Evolutionary conservation across 2,888 invertebrate genomes (phyloP).

Genomic region (Eristalinus aeneus): DNA sequence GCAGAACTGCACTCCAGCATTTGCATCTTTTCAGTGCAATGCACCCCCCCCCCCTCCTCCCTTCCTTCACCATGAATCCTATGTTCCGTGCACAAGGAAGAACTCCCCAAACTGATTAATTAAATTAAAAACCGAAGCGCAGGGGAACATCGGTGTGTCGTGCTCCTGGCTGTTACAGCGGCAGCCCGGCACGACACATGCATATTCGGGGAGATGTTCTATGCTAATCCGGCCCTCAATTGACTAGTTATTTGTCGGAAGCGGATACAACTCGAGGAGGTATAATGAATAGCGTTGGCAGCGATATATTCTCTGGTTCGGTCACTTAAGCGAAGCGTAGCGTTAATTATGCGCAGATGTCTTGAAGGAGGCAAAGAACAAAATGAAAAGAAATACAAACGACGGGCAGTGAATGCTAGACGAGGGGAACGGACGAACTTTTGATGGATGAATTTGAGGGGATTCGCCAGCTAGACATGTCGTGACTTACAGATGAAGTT

Average conservation of each 20-base stretch:
- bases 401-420: no score
- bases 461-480: background rate
- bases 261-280: constrained; percentile 18
- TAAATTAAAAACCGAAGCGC: constrained; percentile 31
- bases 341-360: constrained; percentile 20
- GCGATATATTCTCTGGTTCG: constrained; percentile 27
- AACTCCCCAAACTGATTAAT: constrained; percentile 41
- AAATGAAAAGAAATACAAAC: background rate
- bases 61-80: background rate
- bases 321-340: constrained; percentile 39
- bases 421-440: background rate
- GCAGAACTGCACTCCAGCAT: constrained; percentile 5
- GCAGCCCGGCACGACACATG: constrained; percentile 19
- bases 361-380: background rate
- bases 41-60: background rate
- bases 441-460: background rate
- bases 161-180: background rate
- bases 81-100: background rate
- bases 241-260: constrained; percentile 45
- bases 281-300: background rate
- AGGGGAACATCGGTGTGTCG: background rate
- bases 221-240: constrained; percentile 47
- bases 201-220: constrained; percentile 24
- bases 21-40: background rate
- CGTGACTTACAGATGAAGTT: background rate